Evolutionary conservation across 2,113 vertebrate species (phyloP), one percentile per base, ranked within the genome.

Genomic region (Irena cyanogastra): DNA sequence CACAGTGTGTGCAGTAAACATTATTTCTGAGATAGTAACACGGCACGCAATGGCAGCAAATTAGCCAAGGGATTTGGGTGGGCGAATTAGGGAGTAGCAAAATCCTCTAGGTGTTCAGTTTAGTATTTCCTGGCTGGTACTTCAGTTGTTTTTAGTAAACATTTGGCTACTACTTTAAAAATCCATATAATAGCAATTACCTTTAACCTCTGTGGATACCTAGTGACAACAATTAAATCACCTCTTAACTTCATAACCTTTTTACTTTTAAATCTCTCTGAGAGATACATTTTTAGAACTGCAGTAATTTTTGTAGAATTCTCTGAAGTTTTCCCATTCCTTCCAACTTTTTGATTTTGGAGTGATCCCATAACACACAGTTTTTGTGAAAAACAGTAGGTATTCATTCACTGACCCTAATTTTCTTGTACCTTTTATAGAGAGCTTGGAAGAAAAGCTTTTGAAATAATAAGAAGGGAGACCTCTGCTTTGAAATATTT

Each of bases 391-490:
- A 92, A 92, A 83, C 27, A 71, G 57, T 61, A 75, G 24, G 20
- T 82, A 61, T 87, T 72, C 7, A 7, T 61, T 79, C 61, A 57
- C 50, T 72, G 65, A 69, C 53, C 23, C 85, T 97, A 60, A 80
- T 83, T 96, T 96, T 96, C 61, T 95, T 94, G 22, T 37, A 81
- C 98, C 97, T n/a, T 99, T 99, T 96, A 75, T 93, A 94, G 97
- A 97, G 93, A 98, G 57, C 86, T 98, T 98, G 71, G 98, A 98
- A 96, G 95, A 98, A 47, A 98, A 96, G n/a, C 97, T 92, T 98
- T 98, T 97, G 94, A 98, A 50, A 87, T 98, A 94, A 98, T 98
- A 93, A 98, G 90, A 96, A 98, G 97, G 53, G 97, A 92, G 97
- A 98, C 13, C 85, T 98, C 44, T 92, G 20, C 91, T 99, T 99